phyloP scores from a whole-genome alignment of 1,140 invertebrate species.

The Drosophila sturtevanti region DNA sequence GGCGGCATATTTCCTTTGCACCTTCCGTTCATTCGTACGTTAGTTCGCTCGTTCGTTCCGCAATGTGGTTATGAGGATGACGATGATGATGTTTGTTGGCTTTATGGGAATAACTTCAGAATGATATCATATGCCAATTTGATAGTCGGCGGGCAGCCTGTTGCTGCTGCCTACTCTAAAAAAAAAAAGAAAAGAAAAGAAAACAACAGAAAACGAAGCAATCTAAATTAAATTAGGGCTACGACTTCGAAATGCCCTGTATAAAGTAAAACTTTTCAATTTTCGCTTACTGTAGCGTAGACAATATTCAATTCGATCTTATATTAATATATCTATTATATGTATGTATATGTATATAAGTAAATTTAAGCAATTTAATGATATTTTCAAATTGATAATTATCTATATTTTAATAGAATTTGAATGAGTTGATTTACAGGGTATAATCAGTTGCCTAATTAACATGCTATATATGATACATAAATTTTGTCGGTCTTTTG shows the following conservation, averaged over 20 bases:
- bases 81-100: not conserved
- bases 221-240: not conserved
- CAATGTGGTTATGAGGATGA: not conserved
- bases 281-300: too few species aligned
- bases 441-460: not conserved
- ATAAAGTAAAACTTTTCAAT: too few species aligned
- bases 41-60: too few species aligned
- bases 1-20: not conserved
- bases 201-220: not conserved
- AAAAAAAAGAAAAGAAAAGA: not conserved
- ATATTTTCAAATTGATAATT: too few species aligned
- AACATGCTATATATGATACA: not conserved
- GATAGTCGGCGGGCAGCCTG: not conserved
- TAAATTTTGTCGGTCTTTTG: constrained; percentile 3
- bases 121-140: constrained; percentile 8
- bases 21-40: not conserved
- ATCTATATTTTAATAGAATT: too few species aligned
- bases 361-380: too few species aligned
- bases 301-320: too few species aligned
- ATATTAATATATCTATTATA: too few species aligned
- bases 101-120: not conserved
- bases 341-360: too few species aligned
- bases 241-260: not conserved
- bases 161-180: constrained; percentile 4
- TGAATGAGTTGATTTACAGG: not conserved